phyloP scores from a whole-genome alignment of 2,888 invertebrate species.

The Cerastoderma edule region DNA sequence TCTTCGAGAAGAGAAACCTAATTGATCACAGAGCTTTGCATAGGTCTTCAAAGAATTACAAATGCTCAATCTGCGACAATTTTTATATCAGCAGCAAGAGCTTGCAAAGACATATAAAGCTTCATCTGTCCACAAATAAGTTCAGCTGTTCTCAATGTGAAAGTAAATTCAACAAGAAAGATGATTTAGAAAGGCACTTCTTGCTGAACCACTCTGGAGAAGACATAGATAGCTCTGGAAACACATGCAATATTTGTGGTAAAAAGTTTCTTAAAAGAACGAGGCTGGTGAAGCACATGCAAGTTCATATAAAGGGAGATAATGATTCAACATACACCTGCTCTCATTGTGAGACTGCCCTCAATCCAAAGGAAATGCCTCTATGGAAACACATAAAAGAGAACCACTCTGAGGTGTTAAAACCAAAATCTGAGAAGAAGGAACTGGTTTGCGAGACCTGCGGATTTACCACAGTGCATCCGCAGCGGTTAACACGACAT shows the following conservation, averaged over 20 bases:
- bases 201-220: conserved; percentile 26
- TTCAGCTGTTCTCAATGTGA: conserved; percentile 47
- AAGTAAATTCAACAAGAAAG: conserved; percentile 35
- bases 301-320: conserved; percentile 33
- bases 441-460: conserved; percentile 47
- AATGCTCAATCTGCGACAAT: conserved; percentile 49
- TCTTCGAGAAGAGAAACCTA: conserved; percentile 55
- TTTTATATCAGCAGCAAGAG: conserved; percentile 48
- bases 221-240: conserved; percentile 15
- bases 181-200: conserved; percentile 40
- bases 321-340: conserved; percentile 36
- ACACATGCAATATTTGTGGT: conserved; percentile 37
- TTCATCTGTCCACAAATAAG: conserved; percentile 35
- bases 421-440: conserved; percentile 31
- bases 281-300: conserved; percentile 45
- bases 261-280: conserved; percentile 27
- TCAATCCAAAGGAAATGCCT: conserved; percentile 40
- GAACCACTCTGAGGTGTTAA: conserved; percentile 40
- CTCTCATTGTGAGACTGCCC: conserved; percentile 24
- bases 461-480: conserved; percentile 38
- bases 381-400: conserved; percentile 49
- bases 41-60: conserved; percentile 30
- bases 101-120: conserved; percentile 50
- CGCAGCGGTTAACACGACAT: conserved; percentile 50
- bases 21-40: conserved; percentile 51